phyloP scores from a whole-genome alignment of 2,888 invertebrate genomes.

The Ypsolopha scabrella region DNA sequence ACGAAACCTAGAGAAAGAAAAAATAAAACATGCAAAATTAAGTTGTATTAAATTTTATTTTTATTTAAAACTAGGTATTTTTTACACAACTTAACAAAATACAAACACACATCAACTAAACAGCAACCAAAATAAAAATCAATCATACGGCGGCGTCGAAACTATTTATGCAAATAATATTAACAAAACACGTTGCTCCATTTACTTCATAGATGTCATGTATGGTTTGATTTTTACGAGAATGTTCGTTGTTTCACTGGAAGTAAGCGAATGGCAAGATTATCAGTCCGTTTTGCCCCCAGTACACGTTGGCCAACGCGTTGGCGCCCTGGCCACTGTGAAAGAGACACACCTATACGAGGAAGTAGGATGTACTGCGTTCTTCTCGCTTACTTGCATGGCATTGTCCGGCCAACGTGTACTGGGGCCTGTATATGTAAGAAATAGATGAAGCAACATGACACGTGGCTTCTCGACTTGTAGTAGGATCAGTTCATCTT shows the following conservation, averaged over 20 bases:
- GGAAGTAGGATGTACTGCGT: no score
- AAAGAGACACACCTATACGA: no score
- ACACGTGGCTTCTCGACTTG: neutral
- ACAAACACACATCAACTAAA: constrained; percentile 66
- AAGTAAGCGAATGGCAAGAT: neutral
- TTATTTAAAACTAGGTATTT: constrained; percentile 62
- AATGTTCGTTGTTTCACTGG: neutral
- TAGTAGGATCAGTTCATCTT: constrained; percentile 18
- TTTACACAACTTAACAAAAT: constrained; percentile 70
- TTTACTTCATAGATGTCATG: constrained; percentile 3
- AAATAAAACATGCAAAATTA: constrained; percentile 54
- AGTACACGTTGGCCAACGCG: no score
- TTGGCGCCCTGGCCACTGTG: no score
- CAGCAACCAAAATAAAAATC: constrained; percentile 57
- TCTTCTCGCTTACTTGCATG: no score
- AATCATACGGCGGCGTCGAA: constrained; percentile 33
- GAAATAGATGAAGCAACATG: neutral
- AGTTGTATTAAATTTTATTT: constrained; percentile 57
- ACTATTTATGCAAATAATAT: constrained; percentile 15
- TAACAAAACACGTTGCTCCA: constrained; percentile 9
- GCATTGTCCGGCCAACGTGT: no score
- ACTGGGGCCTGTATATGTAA: no score
- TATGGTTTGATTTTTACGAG: neutral
- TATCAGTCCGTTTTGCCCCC: neutral
- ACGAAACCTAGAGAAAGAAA: constrained; percentile 11